These are phyloP conservation scores for Epinephelus malabaricus DNA, from an alignment of 2,797 vertebrate species.

Conservation along the genomic window DNA sequence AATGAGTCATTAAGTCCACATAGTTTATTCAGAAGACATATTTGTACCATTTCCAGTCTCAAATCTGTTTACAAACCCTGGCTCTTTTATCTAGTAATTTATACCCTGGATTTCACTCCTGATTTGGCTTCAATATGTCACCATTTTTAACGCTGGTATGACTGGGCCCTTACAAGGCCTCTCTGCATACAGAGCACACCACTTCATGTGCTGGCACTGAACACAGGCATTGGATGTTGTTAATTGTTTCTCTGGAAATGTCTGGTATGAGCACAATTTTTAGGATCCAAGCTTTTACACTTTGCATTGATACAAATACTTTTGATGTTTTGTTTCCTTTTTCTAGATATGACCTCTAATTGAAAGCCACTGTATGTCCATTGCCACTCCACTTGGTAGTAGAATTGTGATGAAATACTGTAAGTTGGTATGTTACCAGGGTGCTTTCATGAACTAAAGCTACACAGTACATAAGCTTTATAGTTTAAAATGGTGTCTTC, in stretches of 20 bases:
- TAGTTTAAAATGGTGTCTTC: background rate
- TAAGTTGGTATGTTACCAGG: background rate
- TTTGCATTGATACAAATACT: background rate
- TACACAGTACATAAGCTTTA: background rate
- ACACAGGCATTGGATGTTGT: background rate
- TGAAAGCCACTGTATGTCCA: background rate
- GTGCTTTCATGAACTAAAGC: background rate
- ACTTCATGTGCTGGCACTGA: background rate
- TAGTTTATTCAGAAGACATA: background rate
- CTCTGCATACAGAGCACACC: background rate
- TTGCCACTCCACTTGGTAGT: background rate
- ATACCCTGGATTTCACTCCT: too few species aligned
- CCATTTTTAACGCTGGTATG: too few species aligned
- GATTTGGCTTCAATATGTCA: too few species aligned
- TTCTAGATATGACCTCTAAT: background rate
- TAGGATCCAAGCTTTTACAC: background rate
- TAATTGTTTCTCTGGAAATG: background rate
- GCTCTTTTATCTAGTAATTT: background rate
- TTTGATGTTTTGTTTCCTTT: too few species aligned
- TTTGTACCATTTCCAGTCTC: background rate
- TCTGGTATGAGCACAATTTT: background rate
- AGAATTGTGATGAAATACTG: background rate
- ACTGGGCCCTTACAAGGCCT: too few species aligned
- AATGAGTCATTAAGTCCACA: background rate
- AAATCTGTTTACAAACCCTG: background rate